Base-by-base conservation (phyloP, 2,797 vertebrate genomes). In the Enteromius afrohamiltoni region DNA sequence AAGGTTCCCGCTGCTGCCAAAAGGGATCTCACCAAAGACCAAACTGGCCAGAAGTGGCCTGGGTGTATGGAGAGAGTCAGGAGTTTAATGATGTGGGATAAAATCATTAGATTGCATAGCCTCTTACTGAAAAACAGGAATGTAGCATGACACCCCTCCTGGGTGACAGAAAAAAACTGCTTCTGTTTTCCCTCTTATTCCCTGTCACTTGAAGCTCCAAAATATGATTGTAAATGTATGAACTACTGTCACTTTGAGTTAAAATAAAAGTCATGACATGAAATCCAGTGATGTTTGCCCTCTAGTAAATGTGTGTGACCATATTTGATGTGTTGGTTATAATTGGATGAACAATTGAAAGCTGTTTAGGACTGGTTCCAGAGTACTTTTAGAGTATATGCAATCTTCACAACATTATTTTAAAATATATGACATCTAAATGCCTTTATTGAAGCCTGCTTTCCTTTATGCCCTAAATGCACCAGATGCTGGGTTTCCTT, bases 121-220 rank as follows among this genome's bases (percentile, higher is more conserved):
- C 85, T 17, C 40, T 91, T 92, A 86, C 88, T 91, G 85, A 91
- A 85, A 86, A 91, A 88, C 86, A 78, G 45, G 77, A 79, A 79
- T 67, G 76, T 26, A 64, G 90, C 79, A 88, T 79, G 51, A 86
- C 73, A 79, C n/a, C n/a, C n/a, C n/a, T n/a, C n/a, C n/a, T n/a
- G 87, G 75, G 3, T 34, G 37, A 75, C 16, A 74, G 37, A 51
- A n/a, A 17, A 47, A n/a, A 9, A 26, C 3, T 17, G 42, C 68
- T 71, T 29, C 40, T 29, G 23, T 47, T 71, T 29, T 49, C 16
- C 42, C 3, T 47, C n/a, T 8, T 14, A 47, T 26, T 70, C 14
- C 23, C 45, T 19, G 45, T 71, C 69, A 71, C 4, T 0, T 5
- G 60, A 13, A 68, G 31, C n/a, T 40, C 70, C 21, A 53, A 75